These are phyloP conservation scores for Prunella strophiata DNA, from an alignment of 2,797 vertebrate species.

Conservation along the genomic window DNA sequence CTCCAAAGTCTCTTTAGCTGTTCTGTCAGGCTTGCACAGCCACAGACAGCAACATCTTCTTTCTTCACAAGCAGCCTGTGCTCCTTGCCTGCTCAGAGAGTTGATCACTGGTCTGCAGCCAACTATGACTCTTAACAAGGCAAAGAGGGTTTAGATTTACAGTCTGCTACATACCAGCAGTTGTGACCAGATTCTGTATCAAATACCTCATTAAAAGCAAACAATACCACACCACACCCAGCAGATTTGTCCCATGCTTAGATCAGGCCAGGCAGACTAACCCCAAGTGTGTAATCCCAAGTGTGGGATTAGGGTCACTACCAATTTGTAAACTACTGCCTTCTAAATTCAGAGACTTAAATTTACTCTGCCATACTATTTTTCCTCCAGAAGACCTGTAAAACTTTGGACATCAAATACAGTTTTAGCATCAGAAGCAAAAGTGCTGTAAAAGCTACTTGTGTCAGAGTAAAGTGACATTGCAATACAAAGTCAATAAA, in stretches of 20 bases:
- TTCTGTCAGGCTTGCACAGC: neutral
- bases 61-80: neutral
- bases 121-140: neutral
- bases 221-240: fast-evolving
- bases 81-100: neutral
- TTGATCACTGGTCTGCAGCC: neutral
- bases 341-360: neutral
- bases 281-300: neutral
- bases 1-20: neutral
- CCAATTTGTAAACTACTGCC: neutral
- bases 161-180: neutral
- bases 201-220: neutral
- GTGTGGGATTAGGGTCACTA: neutral
- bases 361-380: neutral
- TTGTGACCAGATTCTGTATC: neutral
- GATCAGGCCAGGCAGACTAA: neutral
- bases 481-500: neutral
- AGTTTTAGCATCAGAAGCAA: neutral
- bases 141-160: neutral
- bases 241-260: neutral
- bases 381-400: neutral
- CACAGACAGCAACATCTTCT: fast-evolving
- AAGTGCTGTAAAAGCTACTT: neutral
- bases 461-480: neutral
- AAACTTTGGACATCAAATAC: neutral